Evolutionary conservation across 92 coral and sea anemone species (phyloP), one percentile per base, ranked within the genome.

Genomic region (Zoanthus solanderi): DNA sequence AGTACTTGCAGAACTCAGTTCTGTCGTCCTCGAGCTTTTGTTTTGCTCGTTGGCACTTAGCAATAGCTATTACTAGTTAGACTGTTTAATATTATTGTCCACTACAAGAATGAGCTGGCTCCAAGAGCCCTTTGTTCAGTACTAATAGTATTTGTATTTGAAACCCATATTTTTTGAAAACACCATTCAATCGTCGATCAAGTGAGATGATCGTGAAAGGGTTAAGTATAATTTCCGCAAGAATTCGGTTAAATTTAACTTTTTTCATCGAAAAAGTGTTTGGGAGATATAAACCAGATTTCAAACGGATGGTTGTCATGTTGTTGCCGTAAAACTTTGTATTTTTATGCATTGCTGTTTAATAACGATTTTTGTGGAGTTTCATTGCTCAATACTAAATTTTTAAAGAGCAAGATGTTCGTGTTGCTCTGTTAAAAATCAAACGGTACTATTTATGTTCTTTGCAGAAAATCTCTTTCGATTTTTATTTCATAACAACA

Each of bases 161-260:
- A 54, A 75, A 75, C 45, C 58, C 57, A 57, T 57, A 75, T 75
- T 75, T 75, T 75, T 75, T 75, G 4, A 75, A 75, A 75, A 75
- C 78, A 75, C 57, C 78, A 75, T 75, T 75, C 78, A 75, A 75
- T 58, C 78, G 78, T 75, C 78, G 58, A 75, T 75, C 78, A 75
- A 75, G 78, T 75, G 78, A 75, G 16, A 75, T 0, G 0, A 75
- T 44, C 44, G 30, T 69, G 23, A 69, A 69, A 75, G 46, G 58
- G 78, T 75, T 75, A 47, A 75, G 28, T 45, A 16, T 44, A 75
- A 45, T 75, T 31, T 75, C 78, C 8, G 9, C 78, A 45, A 75
- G 57, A 42, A 75, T 75, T 16, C 58, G 78, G 44, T 75, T 58
- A n/a, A 75, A 58, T 50, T 76, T 76, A 76, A 76, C 80, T 46